phyloP scores from a whole-genome alignment of 2,113 vertebrate genomes.

The Sinocyclocheilus maitianheensis region DNA sequence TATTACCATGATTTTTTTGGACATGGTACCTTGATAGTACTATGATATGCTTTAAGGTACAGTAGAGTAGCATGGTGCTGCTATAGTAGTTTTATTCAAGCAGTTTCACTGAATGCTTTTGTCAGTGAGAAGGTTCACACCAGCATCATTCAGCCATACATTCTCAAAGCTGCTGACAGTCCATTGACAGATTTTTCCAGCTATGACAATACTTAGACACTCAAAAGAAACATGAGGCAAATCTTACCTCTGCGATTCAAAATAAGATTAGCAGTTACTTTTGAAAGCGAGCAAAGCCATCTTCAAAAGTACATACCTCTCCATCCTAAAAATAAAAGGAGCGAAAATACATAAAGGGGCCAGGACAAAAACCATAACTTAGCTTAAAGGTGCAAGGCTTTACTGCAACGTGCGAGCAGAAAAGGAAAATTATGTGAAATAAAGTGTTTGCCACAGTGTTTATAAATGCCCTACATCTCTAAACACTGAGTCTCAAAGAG shows the following conservation, averaged over 20 bases:
- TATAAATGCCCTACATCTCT: neutral
- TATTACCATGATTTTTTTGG: neutral
- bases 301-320: conserved; percentile 77
- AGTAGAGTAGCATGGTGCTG: neutral
- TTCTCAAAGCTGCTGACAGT: conserved; percentile 10
- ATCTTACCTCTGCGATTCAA: conserved; percentile 58
- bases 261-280: conserved; percentile 55
- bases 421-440: neutral
- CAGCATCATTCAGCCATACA: neutral
- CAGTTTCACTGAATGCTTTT: neutral
- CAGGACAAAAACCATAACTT: neutral
- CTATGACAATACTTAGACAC: conserved; percentile 15
- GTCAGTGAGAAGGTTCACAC: neutral
- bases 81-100: neutral
- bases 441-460: conserved; percentile 12
- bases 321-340: conserved; percentile 84
- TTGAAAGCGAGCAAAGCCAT: conserved; percentile 57
- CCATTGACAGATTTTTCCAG: neutral
- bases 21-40: neutral
- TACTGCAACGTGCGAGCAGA: neutral
- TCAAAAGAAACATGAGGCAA: conserved; percentile 28
- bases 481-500: neutral
- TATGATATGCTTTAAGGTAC: neutral
- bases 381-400: conserved; percentile 1
- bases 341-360: conserved; percentile 34